Evolutionary conservation across 2,888 invertebrate genomes (phyloP).

Genomic region (Adela reaumurella): DNA sequence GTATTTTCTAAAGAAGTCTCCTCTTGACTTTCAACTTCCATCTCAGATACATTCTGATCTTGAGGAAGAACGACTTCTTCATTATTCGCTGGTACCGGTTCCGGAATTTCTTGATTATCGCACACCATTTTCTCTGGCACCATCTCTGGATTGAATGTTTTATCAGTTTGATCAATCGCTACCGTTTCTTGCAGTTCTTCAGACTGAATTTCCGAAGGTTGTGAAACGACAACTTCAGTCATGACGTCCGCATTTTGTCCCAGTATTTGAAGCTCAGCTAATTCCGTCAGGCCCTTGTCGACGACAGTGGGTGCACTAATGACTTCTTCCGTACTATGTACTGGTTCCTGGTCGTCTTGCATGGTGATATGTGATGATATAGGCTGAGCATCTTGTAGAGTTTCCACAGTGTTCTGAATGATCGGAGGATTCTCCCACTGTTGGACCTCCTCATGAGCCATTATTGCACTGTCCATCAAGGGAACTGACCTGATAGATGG

Average conservation of each 20-base stretch:
- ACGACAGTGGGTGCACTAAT: conserved; percentile 32
- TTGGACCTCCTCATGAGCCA: neutral
- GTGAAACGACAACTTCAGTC: conserved; percentile 22
- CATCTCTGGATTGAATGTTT: neutral
- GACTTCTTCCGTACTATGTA: conserved; percentile 29
- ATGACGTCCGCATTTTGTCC: conserved; percentile 18
- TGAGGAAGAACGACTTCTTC: neutral
- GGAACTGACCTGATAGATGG: conserved; percentile 14
- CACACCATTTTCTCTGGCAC: neutral
- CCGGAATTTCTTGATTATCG: neutral
- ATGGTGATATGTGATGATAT: conserved; percentile 1
- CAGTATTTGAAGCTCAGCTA: conserved; percentile 14
- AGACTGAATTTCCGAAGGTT: conserved; percentile 31
- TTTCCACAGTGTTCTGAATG: conserved; percentile 1
- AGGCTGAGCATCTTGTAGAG: neutral
- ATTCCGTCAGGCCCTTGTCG: conserved; percentile 25
- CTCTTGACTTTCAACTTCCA: conserved; percentile 16
- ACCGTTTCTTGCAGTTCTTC: conserved; percentile 19
- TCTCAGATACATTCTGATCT: neutral
- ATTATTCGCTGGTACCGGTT: neutral
- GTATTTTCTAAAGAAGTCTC: conserved; percentile 16
- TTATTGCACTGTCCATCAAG: neutral
- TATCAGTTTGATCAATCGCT: neutral
- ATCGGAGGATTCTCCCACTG: neutral
- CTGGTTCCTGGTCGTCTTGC: conserved; percentile 6